Evolutionary conservation across 1,140 invertebrate genomes (phyloP).

Genomic region (Varroa destructor): DNA sequence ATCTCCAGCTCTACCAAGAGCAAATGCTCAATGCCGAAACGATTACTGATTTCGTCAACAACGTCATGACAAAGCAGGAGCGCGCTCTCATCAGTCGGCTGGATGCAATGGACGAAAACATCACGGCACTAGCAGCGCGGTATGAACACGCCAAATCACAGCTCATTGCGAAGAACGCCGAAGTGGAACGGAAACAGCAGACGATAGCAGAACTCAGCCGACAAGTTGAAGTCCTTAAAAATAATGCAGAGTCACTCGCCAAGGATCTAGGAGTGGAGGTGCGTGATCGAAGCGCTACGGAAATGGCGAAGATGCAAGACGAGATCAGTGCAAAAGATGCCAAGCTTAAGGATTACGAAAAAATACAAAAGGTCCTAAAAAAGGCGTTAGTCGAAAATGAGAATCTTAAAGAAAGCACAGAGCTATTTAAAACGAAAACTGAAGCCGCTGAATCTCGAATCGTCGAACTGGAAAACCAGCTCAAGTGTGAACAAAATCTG

Average conservation of each 20-base stretch:
- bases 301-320: constrained; percentile 16
- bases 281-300: constrained; percentile 3
- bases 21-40: background rate
- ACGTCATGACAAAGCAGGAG: background rate
- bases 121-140: background rate
- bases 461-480: constrained; percentile 7
- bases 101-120: background rate
- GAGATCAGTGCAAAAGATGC: constrained; percentile 7
- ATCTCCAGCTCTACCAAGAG: background rate
- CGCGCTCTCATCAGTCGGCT: background rate
- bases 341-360: constrained; percentile 23
- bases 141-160: background rate
- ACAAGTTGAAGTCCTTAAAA: constrained; percentile 12
- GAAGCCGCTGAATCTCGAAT: constrained; percentile 12
- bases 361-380: constrained; percentile 23
- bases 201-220: background rate
- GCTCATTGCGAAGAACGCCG: background rate
- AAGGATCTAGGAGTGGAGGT: constrained; percentile 19
- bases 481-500: constrained; percentile 3
- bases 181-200: background rate
- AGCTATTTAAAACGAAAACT: background rate
- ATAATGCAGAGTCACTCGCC: constrained; percentile 16
- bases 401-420: background rate
- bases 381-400: constrained; percentile 21
- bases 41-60: background rate